phyloP scores from a whole-genome alignment of 1,140 invertebrate genomes.

The Lordiphosa mommai region DNA sequence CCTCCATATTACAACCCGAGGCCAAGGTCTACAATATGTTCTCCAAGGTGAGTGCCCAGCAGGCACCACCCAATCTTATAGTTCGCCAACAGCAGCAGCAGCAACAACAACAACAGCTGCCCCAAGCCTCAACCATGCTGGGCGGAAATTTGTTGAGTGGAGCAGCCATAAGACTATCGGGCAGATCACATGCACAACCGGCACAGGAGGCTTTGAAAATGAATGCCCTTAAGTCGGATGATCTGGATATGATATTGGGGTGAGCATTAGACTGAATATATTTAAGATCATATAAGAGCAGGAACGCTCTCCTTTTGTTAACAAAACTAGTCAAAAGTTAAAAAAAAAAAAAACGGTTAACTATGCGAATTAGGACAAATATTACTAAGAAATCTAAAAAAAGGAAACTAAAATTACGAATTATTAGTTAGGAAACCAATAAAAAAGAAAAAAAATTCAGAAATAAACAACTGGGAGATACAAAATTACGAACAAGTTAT shows the following conservation, averaged over 20 bases:
- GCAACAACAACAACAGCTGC: slow-evolving; percentile 13
- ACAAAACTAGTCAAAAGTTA: too few species aligned
- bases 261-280: too few species aligned
- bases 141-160: slow-evolving; percentile 22
- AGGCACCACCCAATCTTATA: slow-evolving; percentile 47
- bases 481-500: too few species aligned
- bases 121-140: slow-evolving; percentile 15
- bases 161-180: slow-evolving; percentile 40
- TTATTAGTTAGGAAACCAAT: too few species aligned
- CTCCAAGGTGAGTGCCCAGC: slow-evolving; percentile 61
- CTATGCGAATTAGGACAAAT: too few species aligned
- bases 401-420: too few species aligned
- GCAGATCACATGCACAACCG: slow-evolving; percentile 29
- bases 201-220: slow-evolving; percentile 7
- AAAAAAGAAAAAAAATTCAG: too few species aligned
- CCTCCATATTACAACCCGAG: slow-evolving; percentile 45
- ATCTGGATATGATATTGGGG: slow-evolving; percentile 83
- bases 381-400: too few species aligned
- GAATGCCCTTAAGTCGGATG: slow-evolving; percentile 80
- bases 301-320: too few species aligned
- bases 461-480: too few species aligned
- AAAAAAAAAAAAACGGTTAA: too few species aligned
- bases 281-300: too few species aligned
- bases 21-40: slow-evolving; percentile 73
- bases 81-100: slow-evolving; percentile 60